These are phyloP conservation scores for Hemichromis elongatus DNA, from an alignment of 2,113 vertebrate genomes.

Conservation along the genomic window DNA sequence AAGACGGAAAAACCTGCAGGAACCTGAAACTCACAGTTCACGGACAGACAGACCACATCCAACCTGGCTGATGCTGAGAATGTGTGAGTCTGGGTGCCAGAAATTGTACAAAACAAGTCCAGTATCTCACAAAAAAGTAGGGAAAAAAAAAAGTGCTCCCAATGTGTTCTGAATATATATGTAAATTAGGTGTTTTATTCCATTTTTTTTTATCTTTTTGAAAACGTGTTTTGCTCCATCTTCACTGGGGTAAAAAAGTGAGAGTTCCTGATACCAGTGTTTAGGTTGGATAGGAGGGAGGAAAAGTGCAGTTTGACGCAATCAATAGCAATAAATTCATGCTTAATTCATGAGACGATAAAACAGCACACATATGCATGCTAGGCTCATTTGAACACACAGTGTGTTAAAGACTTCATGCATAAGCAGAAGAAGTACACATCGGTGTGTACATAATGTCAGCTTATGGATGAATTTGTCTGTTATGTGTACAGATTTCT, in stretches of 20 bases:
- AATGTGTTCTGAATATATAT: not conserved
- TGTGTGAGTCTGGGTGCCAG: not conserved
- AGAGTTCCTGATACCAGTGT: not conserved
- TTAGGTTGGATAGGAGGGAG: not conserved
- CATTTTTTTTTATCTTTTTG: not conserved
- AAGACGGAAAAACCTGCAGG: not conserved
- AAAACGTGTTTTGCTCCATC: not conserved
- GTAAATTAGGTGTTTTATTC: not conserved
- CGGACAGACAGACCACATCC: not conserved
- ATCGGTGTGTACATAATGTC: not conserved
- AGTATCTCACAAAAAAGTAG: not conserved
- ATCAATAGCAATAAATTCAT: constrained; percentile 36
- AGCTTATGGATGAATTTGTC: not conserved
- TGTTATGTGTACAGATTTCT: not conserved
- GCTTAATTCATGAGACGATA: constrained; percentile 34
- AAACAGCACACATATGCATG: not conserved
- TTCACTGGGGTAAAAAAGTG: not conserved
- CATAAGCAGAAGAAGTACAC: not conserved
- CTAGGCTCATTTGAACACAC: not conserved
- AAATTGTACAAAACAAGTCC: not conserved
- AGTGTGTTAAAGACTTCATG: not conserved
- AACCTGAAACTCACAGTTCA: constrained; percentile 1
- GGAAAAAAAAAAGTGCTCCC: no score
- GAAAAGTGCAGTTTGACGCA: constrained; percentile 41
- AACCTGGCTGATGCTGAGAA: constrained; percentile 3